Percentiles rank a stretch among this genome's conserved stretches.
Conservation (phyloP, 2,888 invertebrate genomes). For the Eristalinus sepulchralis region DNA sequence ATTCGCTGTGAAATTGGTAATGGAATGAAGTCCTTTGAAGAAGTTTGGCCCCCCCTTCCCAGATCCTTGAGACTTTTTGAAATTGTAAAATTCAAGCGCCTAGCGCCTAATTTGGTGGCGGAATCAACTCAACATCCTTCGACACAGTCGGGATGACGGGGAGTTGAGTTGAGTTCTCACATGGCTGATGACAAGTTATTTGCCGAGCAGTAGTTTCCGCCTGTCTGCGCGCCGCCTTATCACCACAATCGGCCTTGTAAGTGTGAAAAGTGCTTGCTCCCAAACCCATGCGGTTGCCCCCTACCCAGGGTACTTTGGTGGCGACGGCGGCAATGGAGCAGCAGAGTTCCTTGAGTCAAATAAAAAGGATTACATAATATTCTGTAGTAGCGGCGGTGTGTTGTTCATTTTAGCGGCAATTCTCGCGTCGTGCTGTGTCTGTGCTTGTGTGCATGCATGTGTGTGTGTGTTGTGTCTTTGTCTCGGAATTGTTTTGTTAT, state of each 20-base stretch:
- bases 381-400: constrained; percentile 41
- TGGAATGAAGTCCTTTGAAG: constrained; percentile 33
- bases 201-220: constrained; percentile 10
- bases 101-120: not conserved
- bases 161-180: not conserved
- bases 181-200: constrained; percentile 18
- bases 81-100: not conserved
- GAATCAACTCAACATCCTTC: not conserved
- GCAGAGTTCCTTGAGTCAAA: constrained; percentile 18
- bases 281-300: not conserved
- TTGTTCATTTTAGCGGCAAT: constrained; percentile 61
- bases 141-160: not conserved
- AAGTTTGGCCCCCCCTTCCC: not conserved
- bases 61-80: not conserved
- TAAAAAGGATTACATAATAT: constrained; percentile 68
- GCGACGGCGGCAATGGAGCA: no score
- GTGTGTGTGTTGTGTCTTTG: no score
- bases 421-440: constrained; percentile 36
- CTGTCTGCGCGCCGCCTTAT: constrained; percentile 27
- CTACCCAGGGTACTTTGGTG: no score
- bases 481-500: constrained; percentile 22
- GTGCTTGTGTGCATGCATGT: not conserved
- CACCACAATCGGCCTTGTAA: constrained; percentile 48
- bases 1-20: constrained; percentile 56
- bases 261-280: constrained; percentile 41